phyloP scores from a whole-genome alignment of 1,140 invertebrate genomes.

The Cryptotermes secundus region DNA sequence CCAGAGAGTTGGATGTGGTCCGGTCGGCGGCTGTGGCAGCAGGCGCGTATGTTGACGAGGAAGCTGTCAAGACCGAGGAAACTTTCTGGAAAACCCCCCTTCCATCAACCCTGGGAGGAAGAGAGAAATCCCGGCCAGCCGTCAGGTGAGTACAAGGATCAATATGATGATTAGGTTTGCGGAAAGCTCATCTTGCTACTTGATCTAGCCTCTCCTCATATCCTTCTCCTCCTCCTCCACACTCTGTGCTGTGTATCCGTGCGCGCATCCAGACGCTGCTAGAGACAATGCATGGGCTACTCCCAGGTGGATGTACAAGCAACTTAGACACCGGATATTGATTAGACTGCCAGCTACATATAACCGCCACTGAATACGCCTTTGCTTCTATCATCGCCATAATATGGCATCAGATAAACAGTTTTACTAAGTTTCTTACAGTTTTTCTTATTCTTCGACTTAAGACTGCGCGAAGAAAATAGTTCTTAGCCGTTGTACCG shows the following conservation, averaged over 20 bases:
- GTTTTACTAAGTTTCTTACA: neutral
- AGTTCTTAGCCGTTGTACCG: neutral
- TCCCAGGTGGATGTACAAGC: neutral
- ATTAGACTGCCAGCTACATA: neutral
- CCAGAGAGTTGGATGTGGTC: conserved; percentile 8
- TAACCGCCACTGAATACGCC: neutral
- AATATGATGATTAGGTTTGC: neutral
- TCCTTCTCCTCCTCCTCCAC: too few species aligned
- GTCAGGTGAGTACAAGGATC: neutral
- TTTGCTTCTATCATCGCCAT: neutral
- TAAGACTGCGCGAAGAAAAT: neutral
- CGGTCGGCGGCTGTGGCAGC: neutral
- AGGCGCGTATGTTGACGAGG: neutral
- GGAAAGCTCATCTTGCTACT: neutral
- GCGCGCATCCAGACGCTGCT: neutral
- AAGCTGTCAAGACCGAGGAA: neutral
- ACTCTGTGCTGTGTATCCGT: neutral
- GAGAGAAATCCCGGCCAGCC: neutral
- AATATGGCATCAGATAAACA: neutral
- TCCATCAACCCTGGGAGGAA: neutral
- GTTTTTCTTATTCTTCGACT: neutral
- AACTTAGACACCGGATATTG: neutral
- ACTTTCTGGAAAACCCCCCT: neutral
- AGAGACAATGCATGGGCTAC: neutral
- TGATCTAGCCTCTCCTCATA: neutral